Percentiles rank a stretch among this genome's conserved stretches.
These are phyloP conservation scores for Actinemys pallida DNA, from an alignment of 2,113 vertebrate species.

Conservation along the genomic window DNA sequence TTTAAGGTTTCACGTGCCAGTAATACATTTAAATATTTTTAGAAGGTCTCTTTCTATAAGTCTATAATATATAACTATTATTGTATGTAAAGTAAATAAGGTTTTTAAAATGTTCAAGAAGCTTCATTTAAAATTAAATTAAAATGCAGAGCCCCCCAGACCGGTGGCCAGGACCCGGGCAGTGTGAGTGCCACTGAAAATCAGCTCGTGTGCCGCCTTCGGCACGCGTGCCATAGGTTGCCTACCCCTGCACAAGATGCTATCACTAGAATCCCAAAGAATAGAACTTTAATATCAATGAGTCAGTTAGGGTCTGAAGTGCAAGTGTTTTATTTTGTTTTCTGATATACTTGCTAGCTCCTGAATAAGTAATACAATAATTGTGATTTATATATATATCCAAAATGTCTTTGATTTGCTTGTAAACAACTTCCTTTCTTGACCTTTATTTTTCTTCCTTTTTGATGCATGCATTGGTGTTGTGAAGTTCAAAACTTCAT, in stretches of 20 bases:
- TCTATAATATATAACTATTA: too few relatives aligned
- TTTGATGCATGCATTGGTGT: background rate
- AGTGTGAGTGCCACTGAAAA: too few relatives aligned
- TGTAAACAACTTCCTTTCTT: background rate
- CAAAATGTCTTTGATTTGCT: background rate
- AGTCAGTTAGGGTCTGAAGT: background rate
- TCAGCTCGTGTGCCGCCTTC: too few relatives aligned
- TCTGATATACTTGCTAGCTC: background rate
- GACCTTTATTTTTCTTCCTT: background rate
- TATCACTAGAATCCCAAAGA: background rate
- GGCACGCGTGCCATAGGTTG: too few relatives aligned
- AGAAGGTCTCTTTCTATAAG: too few relatives aligned
- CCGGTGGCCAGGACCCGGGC: too few relatives aligned
- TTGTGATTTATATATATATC: background rate
- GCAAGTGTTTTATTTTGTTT: background rate
- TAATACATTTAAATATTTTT: too few relatives aligned
- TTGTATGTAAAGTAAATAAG: too few relatives aligned
- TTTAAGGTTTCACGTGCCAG: too few relatives aligned
- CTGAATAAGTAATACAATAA: background rate
- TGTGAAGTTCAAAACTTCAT: background rate
- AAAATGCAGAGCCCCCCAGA: too few relatives aligned
- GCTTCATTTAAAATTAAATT: too few relatives aligned
- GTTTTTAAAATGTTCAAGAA: too few relatives aligned
- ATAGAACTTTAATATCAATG: background rate
- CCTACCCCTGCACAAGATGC: background rate